phyloP scores from a whole-genome alignment of 2,113 vertebrate species.

The Castor canadensis region DNA sequence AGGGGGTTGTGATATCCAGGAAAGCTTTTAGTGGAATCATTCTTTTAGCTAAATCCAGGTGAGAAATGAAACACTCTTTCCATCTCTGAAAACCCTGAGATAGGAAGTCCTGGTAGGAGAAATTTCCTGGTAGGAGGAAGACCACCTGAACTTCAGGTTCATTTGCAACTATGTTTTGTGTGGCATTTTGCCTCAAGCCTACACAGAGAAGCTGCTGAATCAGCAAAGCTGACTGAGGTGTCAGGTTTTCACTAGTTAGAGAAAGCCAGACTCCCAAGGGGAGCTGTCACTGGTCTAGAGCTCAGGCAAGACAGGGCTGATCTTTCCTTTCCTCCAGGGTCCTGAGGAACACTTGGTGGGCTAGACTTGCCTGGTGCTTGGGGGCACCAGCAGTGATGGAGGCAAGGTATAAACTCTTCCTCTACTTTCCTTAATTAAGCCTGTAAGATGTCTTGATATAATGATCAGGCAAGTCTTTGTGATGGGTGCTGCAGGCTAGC shows the following conservation, averaged over 20 bases:
- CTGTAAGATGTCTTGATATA: constrained; percentile 26
- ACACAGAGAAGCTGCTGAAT: constrained; percentile 13
- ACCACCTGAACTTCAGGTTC: neutral
- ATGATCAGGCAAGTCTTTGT: neutral
- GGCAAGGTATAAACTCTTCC: neutral
- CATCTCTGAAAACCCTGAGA: neutral
- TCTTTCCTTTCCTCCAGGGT: neutral
- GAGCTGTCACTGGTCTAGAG: constrained; percentile 11
- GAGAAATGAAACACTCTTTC: constrained; percentile 7
- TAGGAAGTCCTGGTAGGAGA: constrained; percentile 10
- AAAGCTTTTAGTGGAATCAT: neutral
- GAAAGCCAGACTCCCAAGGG: neutral
- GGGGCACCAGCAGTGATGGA: neutral
- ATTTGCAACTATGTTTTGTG: neutral
- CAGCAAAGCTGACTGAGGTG: neutral
- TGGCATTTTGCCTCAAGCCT: neutral
- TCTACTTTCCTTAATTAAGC: neutral
- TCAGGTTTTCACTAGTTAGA: constrained; percentile 10
- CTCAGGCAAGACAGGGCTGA: constrained; percentile 26
- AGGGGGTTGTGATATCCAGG: neutral
- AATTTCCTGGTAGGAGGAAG: neutral
- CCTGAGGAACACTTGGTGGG: neutral
- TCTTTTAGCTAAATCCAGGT: neutral
- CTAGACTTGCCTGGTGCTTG: neutral
- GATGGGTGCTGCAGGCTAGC: neutral